These are phyloP conservation scores for Cichlasoma orientale DNA, from an alignment of 2,797 vertebrate species.

Conservation along the genomic window DNA sequence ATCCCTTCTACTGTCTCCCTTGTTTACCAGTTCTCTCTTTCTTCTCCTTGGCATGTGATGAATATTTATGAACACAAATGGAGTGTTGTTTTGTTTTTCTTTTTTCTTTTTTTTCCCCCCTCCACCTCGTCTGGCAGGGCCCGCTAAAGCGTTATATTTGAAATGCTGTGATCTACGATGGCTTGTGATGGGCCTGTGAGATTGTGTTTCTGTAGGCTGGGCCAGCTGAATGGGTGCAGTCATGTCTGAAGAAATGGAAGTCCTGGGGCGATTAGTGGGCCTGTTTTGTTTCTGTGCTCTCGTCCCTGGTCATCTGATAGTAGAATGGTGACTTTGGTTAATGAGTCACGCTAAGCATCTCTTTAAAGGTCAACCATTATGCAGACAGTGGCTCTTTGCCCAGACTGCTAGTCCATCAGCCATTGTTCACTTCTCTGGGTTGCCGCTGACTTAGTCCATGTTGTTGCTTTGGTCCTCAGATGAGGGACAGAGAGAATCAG, in stretches of 20 bases:
- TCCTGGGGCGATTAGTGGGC: conserved; percentile 78
- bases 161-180: conserved; percentile 76
- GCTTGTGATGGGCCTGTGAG: conserved; percentile 73
- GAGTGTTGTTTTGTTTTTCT: conserved; percentile 69
- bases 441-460: conserved; percentile 59
- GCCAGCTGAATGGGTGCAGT: conserved; percentile 80
- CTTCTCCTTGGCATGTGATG: conserved; percentile 57
- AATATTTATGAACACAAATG: conserved; percentile 81
- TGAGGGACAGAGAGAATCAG: conserved; percentile 56
- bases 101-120: conserved; percentile 39
- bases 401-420: conserved; percentile 76
- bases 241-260: conserved; percentile 81
- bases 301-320: conserved; percentile 87
- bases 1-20: conserved; percentile 69
- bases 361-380: conserved; percentile 86
- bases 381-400: conserved; percentile 79
- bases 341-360: conserved; percentile 83
- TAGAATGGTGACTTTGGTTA: conserved; percentile 83
- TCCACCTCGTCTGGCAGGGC: conserved; percentile 64
- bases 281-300: conserved; percentile 79
- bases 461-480: conserved; percentile 60
- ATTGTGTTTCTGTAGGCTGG: conserved; percentile 83
- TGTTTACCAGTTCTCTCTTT: conserved; percentile 67
- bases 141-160: conserved; percentile 78
- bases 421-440: conserved; percentile 66